Conservation (phyloP, 2,113 vertebrate species). For the Boulengeromyrus knoepffleri region DNA sequence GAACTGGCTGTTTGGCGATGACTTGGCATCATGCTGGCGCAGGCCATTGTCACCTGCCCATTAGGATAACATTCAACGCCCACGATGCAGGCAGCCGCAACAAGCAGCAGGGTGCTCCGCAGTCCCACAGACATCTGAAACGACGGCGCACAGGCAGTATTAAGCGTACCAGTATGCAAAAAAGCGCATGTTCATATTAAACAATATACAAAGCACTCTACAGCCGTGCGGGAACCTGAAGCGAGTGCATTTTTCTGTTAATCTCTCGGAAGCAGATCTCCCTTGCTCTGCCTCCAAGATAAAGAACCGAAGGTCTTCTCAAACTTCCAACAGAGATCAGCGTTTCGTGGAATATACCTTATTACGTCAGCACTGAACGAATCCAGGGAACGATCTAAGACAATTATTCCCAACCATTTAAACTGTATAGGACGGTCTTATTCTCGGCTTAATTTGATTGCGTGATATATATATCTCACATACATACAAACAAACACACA, state of each 20-base stretch:
- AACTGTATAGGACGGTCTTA: neutral
- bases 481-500: no score
- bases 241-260: neutral
- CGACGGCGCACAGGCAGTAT: neutral
- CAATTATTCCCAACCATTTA: neutral
- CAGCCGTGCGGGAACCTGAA: neutral
- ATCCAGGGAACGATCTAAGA: neutral
- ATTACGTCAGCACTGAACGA: neutral
- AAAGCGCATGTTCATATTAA: neutral
- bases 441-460: neutral
- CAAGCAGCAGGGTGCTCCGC: conserved; percentile 19
- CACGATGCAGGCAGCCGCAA: conserved; percentile 18
- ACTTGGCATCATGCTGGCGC: conserved; percentile 62
- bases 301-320: neutral
- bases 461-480: neutral
- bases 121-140: conserved; percentile 47
- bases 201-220: neutral
- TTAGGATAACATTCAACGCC: conserved; percentile 50
- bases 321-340: neutral
- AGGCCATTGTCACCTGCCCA: conserved; percentile 59
- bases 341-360: neutral
- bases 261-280: neutral
- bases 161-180: neutral
- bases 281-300: neutral
- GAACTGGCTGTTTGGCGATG: conserved; percentile 47